Evolutionary conservation across 2,888 invertebrate genomes (phyloP), one percentile per base, ranked within the genome.

Genomic region (Dynastes tityus): DNA sequence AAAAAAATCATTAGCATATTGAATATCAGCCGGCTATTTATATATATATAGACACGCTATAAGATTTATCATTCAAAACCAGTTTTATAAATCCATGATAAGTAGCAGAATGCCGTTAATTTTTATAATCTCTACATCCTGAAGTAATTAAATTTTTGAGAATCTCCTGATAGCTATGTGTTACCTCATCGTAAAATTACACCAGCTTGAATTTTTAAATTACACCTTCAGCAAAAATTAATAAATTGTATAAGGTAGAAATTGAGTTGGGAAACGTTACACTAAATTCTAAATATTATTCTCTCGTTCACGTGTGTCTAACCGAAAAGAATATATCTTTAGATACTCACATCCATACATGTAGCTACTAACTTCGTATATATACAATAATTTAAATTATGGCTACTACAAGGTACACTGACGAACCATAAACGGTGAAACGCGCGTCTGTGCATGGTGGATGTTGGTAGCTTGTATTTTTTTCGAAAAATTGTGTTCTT

Each of bases 121-220:
- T 73, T 73, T 40, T 73, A 73, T 58, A 73, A 61, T 74, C 73
- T 73, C 16, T 9, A 40, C 58, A 40, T 73, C 58, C 58, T 61
- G 27, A 27, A 1, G 27, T 61, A 27, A 71, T 58, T 71, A 55
- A 40, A 71, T 22, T 51, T 49, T 68, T 68, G 45, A 68, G 49
- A 49, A 68, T 2, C 16, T 49, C 63, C 27, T 27, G 63, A 29
- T 9, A 9, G n/a, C 63, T 29, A 11, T 29, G 16, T 11, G 9
- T 63, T 40, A 40, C 2, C 11, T 45, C 11, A 45, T 37, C 32
- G 32, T 37, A 37, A 63, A 63, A 32, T 63, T 27, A 29, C 13
- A 29, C 11, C 13, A 3, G 8, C 29, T 5, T 27, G 11, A 53
- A n/a, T n/a, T n/a, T 8, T 37, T 37, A 37, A 37, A 37, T 37